Evolutionary conservation across 1,140 invertebrate genomes (phyloP), one percentile per base, ranked within the genome.

Genomic region (Brachionus paranguensis): DNA sequence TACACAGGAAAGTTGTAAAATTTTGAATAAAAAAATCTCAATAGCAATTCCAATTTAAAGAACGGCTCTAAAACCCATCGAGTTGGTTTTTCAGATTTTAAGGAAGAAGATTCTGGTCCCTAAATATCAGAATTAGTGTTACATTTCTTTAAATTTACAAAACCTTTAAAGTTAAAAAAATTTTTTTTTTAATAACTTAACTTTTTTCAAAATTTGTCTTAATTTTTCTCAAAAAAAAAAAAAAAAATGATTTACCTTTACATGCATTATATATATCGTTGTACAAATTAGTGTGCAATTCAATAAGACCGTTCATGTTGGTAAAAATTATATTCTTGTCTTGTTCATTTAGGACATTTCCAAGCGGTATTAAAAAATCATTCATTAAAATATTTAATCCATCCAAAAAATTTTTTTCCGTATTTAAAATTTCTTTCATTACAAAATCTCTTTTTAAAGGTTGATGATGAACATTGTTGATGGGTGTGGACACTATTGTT

Each of bases 361-460:
- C 33, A 24, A 81, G 53, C 17, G 78, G 78, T 14, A 60, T 64
- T 12, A 81, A 33, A 68, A 81, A 81, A 68, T 81, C 78, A 68
- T 47, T 81, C 53, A 64, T 81, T 20, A 81, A 68, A 45, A 37
- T 81, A 17, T 68, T 60, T 20, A 81, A 47, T 27, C 53, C 78
- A 47, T 81, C 64, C 8, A 81, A 27, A 81, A 81, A 81, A 65
- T 81, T 81, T 11, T 81, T 47, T 81, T 81, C 78, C 1, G 78
- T 81, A 33, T 64, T 81, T 60, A 81, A 12, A 27, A 81, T 81
- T 68, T 81, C 78, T 12, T 47, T 43, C 78, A 81, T 81, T 11
- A 81, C 78, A 81, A 81, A 81, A 68, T 81, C 78, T 43, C 78
- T 37, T 68, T 81, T 81, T 14, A 81, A 41, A 27, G 78, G 78